Base-by-base conservation (phyloP, 1,140 invertebrate genomes). In the Drosophila ironensis region DNA sequence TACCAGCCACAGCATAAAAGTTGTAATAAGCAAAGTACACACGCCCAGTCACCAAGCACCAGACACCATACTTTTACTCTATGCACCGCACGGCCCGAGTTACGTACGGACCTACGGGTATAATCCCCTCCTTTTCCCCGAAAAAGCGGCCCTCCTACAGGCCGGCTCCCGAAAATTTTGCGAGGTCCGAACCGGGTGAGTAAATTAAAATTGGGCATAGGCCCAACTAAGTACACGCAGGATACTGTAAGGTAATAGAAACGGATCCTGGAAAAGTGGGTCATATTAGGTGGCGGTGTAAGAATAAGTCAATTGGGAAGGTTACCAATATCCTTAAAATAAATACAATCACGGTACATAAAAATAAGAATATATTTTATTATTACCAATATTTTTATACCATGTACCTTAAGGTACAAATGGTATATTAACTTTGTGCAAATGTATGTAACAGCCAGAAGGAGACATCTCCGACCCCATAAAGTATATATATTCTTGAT, bases 21-120 rank as follows among this genome's bases (percentile, higher is more conserved):
- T 53, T 69, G 51, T 73, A 47, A 42, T 59, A 66, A 47, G 67
- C 44, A 27, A 59, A 59, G 59, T 53, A 66, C 52, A 63, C 30
- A 35, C 20, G 20, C 16, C 25, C 52, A 46, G 35, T 28, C 25
- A 25, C 35, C 42, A 16, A 33, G 4, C 33, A 35, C 20, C 41
- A 11, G 37, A 45, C 22, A 47, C 8, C n/a, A 22, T 22, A 22
- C 9, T 2, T 11, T 11, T 11, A 16, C 33, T 7, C 2, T 22
- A 22, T 22, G 20, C 5, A 22, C 20, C 5, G 5, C 20, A 22
- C 5, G 5, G 5, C 2, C 5, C 2, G 2, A 5, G 20, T 2
- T 22, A 22, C 5, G 5, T 22, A 22, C 5, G 20, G 2, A 35
- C 8, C 11, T 35, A 6, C 12, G 2, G 7, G 12, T 30, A 14